Evolutionary conservation across 2,113 vertebrate genomes (phyloP).

Genomic region (Dinomys branickii): DNA sequence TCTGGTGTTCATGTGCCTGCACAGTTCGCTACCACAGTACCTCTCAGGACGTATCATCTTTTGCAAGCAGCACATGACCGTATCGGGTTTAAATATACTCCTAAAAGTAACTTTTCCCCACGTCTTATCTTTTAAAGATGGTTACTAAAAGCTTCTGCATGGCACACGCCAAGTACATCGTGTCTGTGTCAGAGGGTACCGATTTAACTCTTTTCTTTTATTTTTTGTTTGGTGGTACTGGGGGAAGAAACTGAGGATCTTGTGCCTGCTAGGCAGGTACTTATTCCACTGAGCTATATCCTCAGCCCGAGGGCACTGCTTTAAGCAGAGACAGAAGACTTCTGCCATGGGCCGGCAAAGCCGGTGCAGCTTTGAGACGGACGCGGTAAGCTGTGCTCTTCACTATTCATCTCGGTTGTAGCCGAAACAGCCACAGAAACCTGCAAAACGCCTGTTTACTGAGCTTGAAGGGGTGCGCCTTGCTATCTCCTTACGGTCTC

Average conservation of each 20-base stretch:
- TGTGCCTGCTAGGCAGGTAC: no score
- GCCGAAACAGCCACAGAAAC: not conserved
- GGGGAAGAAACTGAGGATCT: no score
- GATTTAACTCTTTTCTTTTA: no score
- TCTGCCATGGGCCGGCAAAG: not conserved
- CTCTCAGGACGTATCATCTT: not conserved
- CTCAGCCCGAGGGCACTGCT: not conserved
- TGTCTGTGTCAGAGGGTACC: no score
- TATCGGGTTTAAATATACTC: not conserved
- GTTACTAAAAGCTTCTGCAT: not conserved
- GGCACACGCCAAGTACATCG: fast-evolving
- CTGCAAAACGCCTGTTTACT: not conserved
- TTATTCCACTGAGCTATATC: no score
- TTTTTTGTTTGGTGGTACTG: no score
- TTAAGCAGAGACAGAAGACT: not conserved
- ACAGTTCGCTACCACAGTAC: no score
- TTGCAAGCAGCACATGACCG: not conserved
- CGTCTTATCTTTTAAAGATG: not conserved
- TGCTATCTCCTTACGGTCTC: not conserved
- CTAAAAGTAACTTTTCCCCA: not conserved
- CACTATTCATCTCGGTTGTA: not conserved
- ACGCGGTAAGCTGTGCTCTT: not conserved
- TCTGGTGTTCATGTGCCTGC: not conserved
- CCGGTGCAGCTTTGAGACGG: not conserved
- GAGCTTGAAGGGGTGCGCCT: not conserved